These are phyloP conservation scores for Drosophila rellima DNA, from an alignment of 2,888 invertebrate genomes.

Conservation along the genomic window DNA sequence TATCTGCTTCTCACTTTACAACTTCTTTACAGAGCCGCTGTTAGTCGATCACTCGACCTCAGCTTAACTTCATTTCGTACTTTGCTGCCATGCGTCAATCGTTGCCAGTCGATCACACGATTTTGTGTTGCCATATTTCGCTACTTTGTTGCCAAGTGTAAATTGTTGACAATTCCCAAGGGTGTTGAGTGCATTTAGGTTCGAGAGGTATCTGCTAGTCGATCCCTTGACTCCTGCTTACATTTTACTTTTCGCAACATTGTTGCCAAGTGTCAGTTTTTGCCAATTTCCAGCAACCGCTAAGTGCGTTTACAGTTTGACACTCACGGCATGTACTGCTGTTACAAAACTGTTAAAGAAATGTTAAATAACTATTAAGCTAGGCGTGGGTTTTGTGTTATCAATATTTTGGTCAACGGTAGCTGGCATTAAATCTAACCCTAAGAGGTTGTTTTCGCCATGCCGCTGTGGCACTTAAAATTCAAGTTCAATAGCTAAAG, in stretches of 20 bases:
- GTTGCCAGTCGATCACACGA: not conserved
- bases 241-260: not conserved
- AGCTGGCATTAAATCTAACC: slow-evolving; percentile 37
- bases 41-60: not conserved
- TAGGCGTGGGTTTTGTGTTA: slow-evolving; percentile 11
- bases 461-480: slow-evolving; percentile 63
- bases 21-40: not conserved
- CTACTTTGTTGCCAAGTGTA: slow-evolving; percentile 5
- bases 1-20: not conserved
- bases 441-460: slow-evolving; percentile 34
- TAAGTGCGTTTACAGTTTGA: slow-evolving; percentile 14
- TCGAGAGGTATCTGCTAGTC: slow-evolving; percentile 13
- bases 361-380: not conserved
- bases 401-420: slow-evolving; percentile 23
- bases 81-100: not conserved
- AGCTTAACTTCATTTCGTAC: not conserved
- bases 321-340: not conserved
- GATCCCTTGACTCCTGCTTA: not conserved
- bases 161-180: not conserved
- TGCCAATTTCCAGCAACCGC: not conserved
- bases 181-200: not conserved
- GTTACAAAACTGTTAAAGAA: not conserved
- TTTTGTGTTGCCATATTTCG: not conserved
- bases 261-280: slow-evolving; percentile 10
- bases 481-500: slow-evolving; percentile 75